These are phyloP conservation scores for Drosophila acutilabella DNA, from an alignment of 2,888 invertebrate species.

Conservation along the genomic window DNA sequence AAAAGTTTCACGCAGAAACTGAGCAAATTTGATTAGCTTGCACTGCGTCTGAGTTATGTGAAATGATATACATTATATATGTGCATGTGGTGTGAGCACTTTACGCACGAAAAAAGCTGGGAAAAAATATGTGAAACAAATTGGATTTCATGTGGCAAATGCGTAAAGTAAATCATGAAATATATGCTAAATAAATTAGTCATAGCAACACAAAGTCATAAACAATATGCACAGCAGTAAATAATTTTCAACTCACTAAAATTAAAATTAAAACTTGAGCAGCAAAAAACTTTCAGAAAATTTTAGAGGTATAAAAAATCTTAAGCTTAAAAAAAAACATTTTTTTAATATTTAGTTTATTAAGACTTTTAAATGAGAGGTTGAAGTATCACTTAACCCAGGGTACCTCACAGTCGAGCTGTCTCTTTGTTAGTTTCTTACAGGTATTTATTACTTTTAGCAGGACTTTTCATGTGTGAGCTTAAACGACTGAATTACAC, in stretches of 20 bases:
- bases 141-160: too few species aligned
- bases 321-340: too few species aligned
- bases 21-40: conserved; percentile 59
- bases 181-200: not conserved
- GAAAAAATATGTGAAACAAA: not conserved
- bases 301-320: too few species aligned
- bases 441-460: not conserved
- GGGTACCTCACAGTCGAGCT: not conserved
- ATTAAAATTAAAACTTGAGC: too few species aligned
- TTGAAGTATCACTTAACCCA: not conserved
- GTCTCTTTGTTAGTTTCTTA: conserved; percentile 1
- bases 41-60: conserved; percentile 41
- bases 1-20: conserved; percentile 44
- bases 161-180: not conserved
- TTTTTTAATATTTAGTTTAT: too few species aligned
- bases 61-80: conserved; percentile 8
- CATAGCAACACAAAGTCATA: not conserved
- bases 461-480: conserved; percentile 33
- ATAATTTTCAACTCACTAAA: too few species aligned
- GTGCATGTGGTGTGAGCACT: not conserved
- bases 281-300: too few species aligned
- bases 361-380: too few species aligned
- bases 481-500: conserved; percentile 55
- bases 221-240: not conserved
- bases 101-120: conserved; percentile 26